A percentile compares a stretch with the other conserved stretches of the same genome.
phyloP scores from a whole-genome alignment of 2,888 invertebrate species.

The Cheilosia grossa region DNA sequence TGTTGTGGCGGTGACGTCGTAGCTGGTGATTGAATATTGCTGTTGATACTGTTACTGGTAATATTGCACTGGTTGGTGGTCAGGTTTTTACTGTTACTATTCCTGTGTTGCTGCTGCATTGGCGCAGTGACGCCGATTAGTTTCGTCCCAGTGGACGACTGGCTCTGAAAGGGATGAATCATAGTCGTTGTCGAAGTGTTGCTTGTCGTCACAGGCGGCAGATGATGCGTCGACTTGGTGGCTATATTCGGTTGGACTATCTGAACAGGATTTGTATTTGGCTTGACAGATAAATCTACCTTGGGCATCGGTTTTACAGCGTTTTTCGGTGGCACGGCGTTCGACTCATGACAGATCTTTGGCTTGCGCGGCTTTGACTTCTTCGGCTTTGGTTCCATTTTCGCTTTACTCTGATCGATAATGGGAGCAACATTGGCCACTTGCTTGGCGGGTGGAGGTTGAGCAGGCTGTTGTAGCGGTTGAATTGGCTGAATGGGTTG shows the following conservation, averaged over 20 bases:
- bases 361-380: constrained; percentile 77
- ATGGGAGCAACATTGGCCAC: constrained; percentile 83
- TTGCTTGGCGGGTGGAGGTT: constrained; percentile 79
- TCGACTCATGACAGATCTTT: constrained; percentile 68
- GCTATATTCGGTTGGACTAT: constrained; percentile 82
- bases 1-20: constrained; percentile 63
- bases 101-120: constrained; percentile 80
- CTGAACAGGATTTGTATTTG: constrained; percentile 82
- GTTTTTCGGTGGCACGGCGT: constrained; percentile 78
- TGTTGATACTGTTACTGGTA: constrained; percentile 28
- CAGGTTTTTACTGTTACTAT: constrained; percentile 58
- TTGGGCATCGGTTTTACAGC: constrained; percentile 83
- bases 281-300: constrained; percentile 81
- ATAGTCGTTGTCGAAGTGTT: constrained; percentile 76
- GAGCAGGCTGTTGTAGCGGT: constrained; percentile 77
- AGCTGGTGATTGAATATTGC: constrained; percentile 64
- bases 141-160: constrained; percentile 81
- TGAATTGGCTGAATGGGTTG: constrained; percentile 78
- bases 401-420: constrained; percentile 83
- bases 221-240: constrained; percentile 75
- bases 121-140: constrained; percentile 82
- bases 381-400: constrained; percentile 78
- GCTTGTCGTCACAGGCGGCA: constrained; percentile 76
- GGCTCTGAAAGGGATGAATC: constrained; percentile 81
- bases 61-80: constrained; percentile 60